A percentile compares a stretch with the other conserved stretches of the same genome.
These are phyloP conservation scores for Enhydra lutris DNA, from an alignment of 2,113 vertebrate genomes.

Conservation along the genomic window DNA sequence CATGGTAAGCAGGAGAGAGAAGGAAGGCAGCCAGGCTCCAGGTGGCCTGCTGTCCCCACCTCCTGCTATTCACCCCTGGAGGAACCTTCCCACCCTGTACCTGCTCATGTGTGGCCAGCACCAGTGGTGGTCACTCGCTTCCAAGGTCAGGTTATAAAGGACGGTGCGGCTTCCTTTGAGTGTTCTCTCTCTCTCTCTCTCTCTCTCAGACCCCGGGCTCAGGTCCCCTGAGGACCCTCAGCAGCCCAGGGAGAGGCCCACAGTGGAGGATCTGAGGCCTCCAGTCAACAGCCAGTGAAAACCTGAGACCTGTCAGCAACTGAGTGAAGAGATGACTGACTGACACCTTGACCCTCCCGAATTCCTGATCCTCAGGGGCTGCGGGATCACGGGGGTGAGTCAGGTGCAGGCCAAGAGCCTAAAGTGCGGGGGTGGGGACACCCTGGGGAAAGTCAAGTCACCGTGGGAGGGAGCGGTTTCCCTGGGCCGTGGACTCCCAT, in stretches of 20 bases:
- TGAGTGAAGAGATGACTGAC: not conserved
- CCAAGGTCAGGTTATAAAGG: not conserved
- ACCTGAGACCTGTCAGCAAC: not conserved
- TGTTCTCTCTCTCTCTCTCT: no score
- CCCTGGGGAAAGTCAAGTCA: not conserved
- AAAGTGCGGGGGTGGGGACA: not conserved
- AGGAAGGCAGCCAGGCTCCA: not conserved
- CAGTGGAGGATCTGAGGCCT: not conserved
- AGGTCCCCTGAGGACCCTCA: not conserved
- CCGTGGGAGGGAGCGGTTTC: not conserved
- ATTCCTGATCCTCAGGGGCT: not conserved
- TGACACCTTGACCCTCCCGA: not conserved
- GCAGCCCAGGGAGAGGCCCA: not conserved
- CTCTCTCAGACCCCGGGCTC: not conserved
- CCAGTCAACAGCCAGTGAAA: not conserved
- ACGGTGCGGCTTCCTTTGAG: fast-evolving
- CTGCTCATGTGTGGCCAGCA: not conserved
- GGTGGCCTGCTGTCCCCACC: not conserved
- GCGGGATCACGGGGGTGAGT: not conserved
- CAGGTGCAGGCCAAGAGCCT: not conserved
- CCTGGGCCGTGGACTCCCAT: not conserved
- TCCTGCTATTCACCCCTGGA: not conserved
- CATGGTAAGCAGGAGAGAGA: not conserved
- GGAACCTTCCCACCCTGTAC: not conserved
- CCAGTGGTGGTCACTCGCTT: not conserved